Evolutionary conservation across 2,113 vertebrate genomes (phyloP).

Genomic region (Boulengeromyrus knoepffleri): DNA sequence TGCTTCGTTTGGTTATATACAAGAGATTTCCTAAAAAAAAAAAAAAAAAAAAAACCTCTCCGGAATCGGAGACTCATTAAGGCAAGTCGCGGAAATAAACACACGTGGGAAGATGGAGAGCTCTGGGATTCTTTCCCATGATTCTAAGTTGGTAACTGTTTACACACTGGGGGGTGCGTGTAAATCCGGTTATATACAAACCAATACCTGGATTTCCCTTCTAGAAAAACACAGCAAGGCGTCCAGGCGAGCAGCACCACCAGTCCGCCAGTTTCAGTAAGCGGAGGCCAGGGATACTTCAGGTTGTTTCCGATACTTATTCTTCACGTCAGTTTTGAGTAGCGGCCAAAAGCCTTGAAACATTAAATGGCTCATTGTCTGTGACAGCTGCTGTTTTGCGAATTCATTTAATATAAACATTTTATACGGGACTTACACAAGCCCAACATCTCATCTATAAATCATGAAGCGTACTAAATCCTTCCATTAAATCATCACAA

Average conservation of each 20-base stretch:
- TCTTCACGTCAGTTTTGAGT: not conserved
- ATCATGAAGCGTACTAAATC: not conserved
- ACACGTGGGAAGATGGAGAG: not conserved
- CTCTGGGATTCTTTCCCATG: not conserved
- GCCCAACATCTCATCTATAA: not conserved
- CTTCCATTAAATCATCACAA: not conserved
- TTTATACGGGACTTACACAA: not conserved
- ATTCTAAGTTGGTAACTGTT: not conserved
- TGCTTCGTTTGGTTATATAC: not conserved
- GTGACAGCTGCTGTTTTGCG: not conserved
- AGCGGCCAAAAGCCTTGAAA: not conserved
- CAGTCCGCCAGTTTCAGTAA: not conserved
- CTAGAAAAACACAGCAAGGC: not conserved
- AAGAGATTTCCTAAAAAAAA: not conserved
- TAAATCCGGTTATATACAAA: not conserved
- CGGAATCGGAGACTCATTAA: not conserved
- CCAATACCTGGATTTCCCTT: constrained; percentile 7
- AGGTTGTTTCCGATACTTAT: constrained; percentile 13
- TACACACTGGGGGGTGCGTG: not conserved
- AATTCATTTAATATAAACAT: not conserved
- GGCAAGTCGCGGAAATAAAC: not conserved
- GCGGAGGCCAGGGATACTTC: not conserved
- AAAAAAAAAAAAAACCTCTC: not conserved
- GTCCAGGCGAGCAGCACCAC: not conserved
- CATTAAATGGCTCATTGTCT: not conserved